Percentiles rank a stretch among this genome's conserved stretches.
Conservation (phyloP, 2,888 invertebrate genomes). For the Eudasyphora cyanicolor region DNA sequence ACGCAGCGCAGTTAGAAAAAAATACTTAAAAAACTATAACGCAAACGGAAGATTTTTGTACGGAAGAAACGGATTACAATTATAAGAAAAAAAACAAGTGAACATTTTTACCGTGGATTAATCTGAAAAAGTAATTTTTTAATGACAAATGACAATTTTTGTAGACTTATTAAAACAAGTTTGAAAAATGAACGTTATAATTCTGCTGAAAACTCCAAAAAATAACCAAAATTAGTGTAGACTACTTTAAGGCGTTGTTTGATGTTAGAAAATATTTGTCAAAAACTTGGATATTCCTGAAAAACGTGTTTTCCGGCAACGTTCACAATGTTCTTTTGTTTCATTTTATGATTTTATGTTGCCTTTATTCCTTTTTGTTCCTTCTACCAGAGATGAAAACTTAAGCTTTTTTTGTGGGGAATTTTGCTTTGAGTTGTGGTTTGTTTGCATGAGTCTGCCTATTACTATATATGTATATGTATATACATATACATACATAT, state of each 20-base stretch:
- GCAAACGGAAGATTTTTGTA: conserved; percentile 26
- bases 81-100: conserved; percentile 16
- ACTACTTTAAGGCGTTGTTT: conserved; percentile 41
- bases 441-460: not conserved
- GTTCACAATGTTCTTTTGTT: conserved; percentile 2
- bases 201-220: too few species aligned
- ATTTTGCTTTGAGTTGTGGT: conserved; percentile 6
- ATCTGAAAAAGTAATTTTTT: conserved; percentile 9
- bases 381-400: conserved; percentile 22
- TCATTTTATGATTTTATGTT: conserved; percentile 11
- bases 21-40: conserved; percentile 2
- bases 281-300: not conserved
- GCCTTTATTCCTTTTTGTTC: conserved; percentile 38
- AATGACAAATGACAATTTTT: not conserved
- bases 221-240: not conserved
- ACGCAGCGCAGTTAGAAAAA: conserved; percentile 59
- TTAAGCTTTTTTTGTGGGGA: too few species aligned
- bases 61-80: conserved; percentile 35
- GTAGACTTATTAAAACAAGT: not conserved
- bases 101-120: conserved; percentile 3
- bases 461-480: too few species aligned
- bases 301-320: conserved; percentile 54
- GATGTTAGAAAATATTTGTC: not conserved
- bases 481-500: too few species aligned
- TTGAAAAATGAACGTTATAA: too few species aligned